Conservation (phyloP, 2,797 vertebrate species). For the Spondyliosoma cantharus region DNA sequence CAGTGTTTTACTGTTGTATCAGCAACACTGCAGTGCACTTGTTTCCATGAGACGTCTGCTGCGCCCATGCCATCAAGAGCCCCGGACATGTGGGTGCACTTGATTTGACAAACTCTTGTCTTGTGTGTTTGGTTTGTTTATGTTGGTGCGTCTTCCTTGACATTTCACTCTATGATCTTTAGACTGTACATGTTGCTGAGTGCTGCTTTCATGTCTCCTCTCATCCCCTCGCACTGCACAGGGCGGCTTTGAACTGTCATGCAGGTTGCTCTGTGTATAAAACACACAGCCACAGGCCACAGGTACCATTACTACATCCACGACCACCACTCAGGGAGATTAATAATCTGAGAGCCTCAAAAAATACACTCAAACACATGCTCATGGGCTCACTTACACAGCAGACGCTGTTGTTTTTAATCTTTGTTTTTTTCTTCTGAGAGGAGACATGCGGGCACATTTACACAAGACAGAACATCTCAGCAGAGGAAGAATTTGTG, state of each 20-base stretch:
- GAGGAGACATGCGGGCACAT: slow-evolving; percentile 26
- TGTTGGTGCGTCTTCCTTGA: slow-evolving; percentile 64
- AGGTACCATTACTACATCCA: slow-evolving; percentile 63
- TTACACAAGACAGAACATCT: background rate
- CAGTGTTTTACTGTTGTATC: slow-evolving; percentile 10
- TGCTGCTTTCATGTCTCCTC: slow-evolving; percentile 82
- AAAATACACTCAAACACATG: slow-evolving; percentile 37
- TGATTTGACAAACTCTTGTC: slow-evolving; percentile 61
- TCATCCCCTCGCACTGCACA: slow-evolving; percentile 58
- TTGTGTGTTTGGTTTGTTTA: slow-evolving; percentile 78
- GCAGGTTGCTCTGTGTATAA: slow-evolving; percentile 73
- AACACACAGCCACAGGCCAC: slow-evolving; percentile 55
- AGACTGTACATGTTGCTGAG: slow-evolving; percentile 63
- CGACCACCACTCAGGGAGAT: slow-evolving; percentile 51
- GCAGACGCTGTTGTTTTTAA: slow-evolving; percentile 41
- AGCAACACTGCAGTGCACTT: background rate
- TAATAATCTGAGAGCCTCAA: slow-evolving; percentile 61
- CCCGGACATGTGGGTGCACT: slow-evolving; percentile 72
- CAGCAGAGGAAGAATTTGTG: background rate
- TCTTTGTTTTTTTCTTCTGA: slow-evolving; percentile 45
- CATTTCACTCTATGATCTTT: slow-evolving; percentile 75
- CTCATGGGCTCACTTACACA: slow-evolving; percentile 13
- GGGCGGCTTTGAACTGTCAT: slow-evolving; percentile 81
- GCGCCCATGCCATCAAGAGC: slow-evolving; percentile 46
- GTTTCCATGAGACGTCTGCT: slow-evolving; percentile 38